Percentiles rank a stretch among this genome's conserved stretches.
Evolutionary conservation across 2,797 vertebrate genomes (phyloP).

Genomic region (Prionace glauca): DNA sequence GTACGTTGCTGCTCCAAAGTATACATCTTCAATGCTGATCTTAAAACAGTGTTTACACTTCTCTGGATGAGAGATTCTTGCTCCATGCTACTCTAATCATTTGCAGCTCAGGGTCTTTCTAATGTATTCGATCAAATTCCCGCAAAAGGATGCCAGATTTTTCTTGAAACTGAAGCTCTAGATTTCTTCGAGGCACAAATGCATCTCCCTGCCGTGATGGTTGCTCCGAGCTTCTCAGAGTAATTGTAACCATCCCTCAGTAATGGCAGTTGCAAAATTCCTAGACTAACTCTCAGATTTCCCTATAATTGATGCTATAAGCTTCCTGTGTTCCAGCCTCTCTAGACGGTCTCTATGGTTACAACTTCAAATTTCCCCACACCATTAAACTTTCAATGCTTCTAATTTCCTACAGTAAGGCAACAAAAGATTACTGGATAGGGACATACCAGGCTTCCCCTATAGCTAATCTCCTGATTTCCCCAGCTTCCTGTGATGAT

Average conservation of each 20-base stretch:
- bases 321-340: not conserved
- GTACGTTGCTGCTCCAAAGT: not conserved
- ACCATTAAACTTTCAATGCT: not conserved
- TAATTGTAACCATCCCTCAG: conserved; percentile 20
- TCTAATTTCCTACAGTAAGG: not conserved
- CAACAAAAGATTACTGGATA: not conserved
- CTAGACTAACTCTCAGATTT: conserved; percentile 4
- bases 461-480: not conserved
- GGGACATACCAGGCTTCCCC: not conserved
- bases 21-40: not conserved
- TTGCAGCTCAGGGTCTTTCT: not conserved
- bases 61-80: not conserved
- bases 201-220: not conserved
- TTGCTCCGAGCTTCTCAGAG: not conserved
- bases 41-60: not conserved
- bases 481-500: not conserved
- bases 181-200: not conserved
- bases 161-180: not conserved
- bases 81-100: not conserved
- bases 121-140: not conserved
- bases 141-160: not conserved
- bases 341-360: conserved; percentile 10
- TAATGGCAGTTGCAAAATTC: not conserved
- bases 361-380: not conserved
- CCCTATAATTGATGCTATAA: not conserved